Percentiles rank a stretch among this genome's conserved stretches.
These are phyloP conservation scores for Lasioglossum villosulum DNA, from an alignment of 2,888 invertebrate genomes.

Conservation along the genomic window DNA sequence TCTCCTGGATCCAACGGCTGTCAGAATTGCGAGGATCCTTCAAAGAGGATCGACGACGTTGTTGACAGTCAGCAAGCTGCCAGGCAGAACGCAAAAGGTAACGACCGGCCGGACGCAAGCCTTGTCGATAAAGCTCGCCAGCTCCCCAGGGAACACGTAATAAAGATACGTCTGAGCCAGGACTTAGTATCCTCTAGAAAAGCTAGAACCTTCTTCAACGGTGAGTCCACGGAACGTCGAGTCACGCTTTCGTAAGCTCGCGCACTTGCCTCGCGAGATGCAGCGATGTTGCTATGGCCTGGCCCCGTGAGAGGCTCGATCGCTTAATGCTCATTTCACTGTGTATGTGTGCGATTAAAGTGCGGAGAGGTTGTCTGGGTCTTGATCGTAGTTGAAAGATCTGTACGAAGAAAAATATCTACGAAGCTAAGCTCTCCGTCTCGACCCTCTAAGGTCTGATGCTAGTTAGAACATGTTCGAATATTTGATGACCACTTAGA, in stretches of 20 bases:
- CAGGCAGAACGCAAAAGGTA: conserved; percentile 56
- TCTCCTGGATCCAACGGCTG: conserved; percentile 17
- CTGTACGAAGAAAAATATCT: neutral
- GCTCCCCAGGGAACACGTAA: conserved; percentile 87
- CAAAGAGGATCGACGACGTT: conserved; percentile 60
- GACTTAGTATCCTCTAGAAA: conserved; percentile 75
- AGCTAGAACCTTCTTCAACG: conserved; percentile 81
- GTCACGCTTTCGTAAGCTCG: conserved; percentile 58
- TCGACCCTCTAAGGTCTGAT: neutral
- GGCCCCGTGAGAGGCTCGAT: conserved; percentile 10
- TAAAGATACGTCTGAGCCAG: conserved; percentile 89
- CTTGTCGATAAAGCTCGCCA: conserved; percentile 87
- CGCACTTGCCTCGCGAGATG: conserved; percentile 28
- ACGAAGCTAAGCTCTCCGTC: neutral
- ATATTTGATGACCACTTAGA: neutral
- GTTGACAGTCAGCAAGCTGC: conserved; percentile 73
- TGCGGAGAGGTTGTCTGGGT: conserved; percentile 3
- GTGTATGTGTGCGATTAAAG: conserved; percentile 25
- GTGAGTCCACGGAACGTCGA: conserved; percentile 76
- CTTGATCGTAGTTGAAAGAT: neutral
- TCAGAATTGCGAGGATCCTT: conserved; percentile 83
- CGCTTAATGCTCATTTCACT: conserved; percentile 19
- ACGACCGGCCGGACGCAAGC: conserved; percentile 85
- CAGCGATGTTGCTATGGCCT: conserved; percentile 39
- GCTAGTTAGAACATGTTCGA: neutral